These are phyloP conservation scores for Styela plicata DNA, from an alignment of 23 tunicate genomes.

Conservation along the genomic window DNA sequence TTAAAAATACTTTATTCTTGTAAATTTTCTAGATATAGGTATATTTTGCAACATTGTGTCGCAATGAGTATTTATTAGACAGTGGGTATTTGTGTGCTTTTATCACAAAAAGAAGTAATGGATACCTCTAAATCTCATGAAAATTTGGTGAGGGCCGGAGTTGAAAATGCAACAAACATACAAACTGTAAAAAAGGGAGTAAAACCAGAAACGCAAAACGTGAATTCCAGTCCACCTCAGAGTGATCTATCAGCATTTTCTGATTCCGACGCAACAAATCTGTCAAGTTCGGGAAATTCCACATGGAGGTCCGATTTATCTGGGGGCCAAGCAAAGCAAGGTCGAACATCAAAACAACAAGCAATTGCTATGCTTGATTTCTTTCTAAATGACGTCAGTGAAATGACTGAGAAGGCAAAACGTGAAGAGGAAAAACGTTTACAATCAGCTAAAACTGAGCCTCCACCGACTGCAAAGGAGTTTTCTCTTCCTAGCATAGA, in stretches of 20 bases:
- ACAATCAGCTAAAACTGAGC: conserved; percentile 12
- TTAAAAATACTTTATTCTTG: no score
- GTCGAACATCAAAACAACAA: background rate
- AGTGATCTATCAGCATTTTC: conserved; percentile 12
- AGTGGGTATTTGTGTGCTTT: no score
- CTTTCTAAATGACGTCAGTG: conserved; percentile 17
- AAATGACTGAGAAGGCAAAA: conserved; percentile 18
- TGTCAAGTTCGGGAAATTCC: conserved; percentile 1
- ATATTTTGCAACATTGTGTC: no score
- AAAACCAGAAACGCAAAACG: background rate
- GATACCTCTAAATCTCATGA: background rate
- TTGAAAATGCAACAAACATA: background rate
- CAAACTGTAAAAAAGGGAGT: background rate
- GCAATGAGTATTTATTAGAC: no score
- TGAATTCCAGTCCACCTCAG: background rate
- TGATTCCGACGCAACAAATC: background rate
- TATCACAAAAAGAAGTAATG: background rate
- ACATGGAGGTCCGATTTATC: conserved; percentile 5
- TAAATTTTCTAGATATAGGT: no score
- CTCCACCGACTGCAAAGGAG: background rate
- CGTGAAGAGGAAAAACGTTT: conserved; percentile 9
- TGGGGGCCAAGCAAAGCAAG: conserved; percentile 12
- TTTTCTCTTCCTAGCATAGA: background rate
- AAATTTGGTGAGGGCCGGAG: background rate
- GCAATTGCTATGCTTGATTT: conserved; percentile 26